phyloP scores from a whole-genome alignment of 2,888 invertebrate species.

The Ochropleura plecta region DNA sequence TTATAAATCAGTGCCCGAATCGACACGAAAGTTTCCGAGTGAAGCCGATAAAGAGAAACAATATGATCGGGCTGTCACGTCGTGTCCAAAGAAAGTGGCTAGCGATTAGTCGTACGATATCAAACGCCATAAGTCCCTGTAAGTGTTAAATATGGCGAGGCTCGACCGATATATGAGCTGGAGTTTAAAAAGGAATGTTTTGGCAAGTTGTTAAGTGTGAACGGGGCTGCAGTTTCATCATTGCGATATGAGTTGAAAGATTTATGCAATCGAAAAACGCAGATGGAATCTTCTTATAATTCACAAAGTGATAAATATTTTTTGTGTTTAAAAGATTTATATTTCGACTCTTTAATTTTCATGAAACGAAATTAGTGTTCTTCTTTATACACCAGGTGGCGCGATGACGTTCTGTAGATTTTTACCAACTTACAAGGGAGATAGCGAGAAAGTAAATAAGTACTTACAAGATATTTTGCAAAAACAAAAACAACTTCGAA shows the following conservation, averaged over 20 bases:
- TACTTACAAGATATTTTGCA: too few relatives aligned
- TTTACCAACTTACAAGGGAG: not conserved
- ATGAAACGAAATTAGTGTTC: not conserved
- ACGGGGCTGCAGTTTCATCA: constrained; percentile 27
- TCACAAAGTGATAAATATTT: not conserved
- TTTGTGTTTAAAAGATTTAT: not conserved
- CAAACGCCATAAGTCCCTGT: constrained; percentile 78
- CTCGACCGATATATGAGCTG: constrained; percentile 68
- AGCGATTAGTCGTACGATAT: constrained; percentile 81
- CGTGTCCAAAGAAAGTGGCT: constrained; percentile 61
- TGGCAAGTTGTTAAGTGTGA: constrained; percentile 28
- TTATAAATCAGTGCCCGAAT: constrained; percentile 59
- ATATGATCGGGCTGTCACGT: constrained; percentile 60
- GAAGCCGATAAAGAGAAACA: constrained; percentile 64
- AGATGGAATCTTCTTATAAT: not conserved
- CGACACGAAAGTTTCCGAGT: constrained; percentile 61
- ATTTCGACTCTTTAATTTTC: not conserved
- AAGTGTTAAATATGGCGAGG: constrained; percentile 75
- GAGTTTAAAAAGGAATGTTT: constrained; percentile 50
- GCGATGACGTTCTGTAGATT: not conserved
- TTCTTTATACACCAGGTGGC: not conserved
- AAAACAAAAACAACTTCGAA: too few relatives aligned
- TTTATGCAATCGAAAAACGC: constrained; percentile 26
- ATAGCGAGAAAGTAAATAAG: not conserved
- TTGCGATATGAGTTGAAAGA: constrained; percentile 49